phyloP scores from a whole-genome alignment of 2,797 vertebrate species.

The Acestrorhynchus altus region DNA sequence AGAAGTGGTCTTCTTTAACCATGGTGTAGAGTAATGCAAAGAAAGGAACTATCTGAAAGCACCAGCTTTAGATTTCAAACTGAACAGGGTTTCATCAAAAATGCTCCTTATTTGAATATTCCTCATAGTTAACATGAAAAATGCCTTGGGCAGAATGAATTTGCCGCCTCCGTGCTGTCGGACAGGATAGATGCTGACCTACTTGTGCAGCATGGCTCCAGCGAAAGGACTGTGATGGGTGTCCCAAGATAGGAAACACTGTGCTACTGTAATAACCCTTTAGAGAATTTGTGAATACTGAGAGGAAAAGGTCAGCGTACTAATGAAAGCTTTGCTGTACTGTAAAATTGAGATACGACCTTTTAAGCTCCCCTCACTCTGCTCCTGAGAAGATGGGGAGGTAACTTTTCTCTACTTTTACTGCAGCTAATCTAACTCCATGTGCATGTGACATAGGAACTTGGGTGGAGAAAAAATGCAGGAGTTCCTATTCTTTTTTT shows the following conservation, averaged over 20 bases:
- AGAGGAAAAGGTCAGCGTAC: slow-evolving; percentile 13
- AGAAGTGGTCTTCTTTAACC: too few relatives aligned
- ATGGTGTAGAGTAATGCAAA: neutral
- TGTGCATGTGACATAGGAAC: neutral
- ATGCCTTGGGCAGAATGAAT: slow-evolving; percentile 36
- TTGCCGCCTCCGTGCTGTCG: slow-evolving; percentile 23
- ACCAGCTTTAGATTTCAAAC: neutral
- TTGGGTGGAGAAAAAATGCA: neutral
- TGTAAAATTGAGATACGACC: slow-evolving; percentile 38
- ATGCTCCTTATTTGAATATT: neutral
- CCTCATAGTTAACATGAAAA: slow-evolving; percentile 27
- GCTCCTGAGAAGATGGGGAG: neutral
- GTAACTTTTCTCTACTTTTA: neutral
- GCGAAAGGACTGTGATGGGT: neutral
- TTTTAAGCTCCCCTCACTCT: slow-evolving; percentile 11
- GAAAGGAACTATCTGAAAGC: neutral
- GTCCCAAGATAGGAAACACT: slow-evolving; percentile 16
- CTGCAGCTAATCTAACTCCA: slow-evolving; percentile 6
- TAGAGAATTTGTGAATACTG: slow-evolving; percentile 20
- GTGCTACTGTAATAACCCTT: slow-evolving; percentile 33
- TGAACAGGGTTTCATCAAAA: neutral
- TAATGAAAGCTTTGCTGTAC: slow-evolving; percentile 29
- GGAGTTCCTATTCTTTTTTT: slow-evolving; percentile 8
- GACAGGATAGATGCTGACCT: slow-evolving; percentile 48
- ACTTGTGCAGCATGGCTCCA: slow-evolving; percentile 21